A percentile compares a stretch with the other conserved stretches of the same genome.
Conservation (phyloP, 2,797 vertebrate genomes). For the Percopsis omiscomaycus region DNA sequence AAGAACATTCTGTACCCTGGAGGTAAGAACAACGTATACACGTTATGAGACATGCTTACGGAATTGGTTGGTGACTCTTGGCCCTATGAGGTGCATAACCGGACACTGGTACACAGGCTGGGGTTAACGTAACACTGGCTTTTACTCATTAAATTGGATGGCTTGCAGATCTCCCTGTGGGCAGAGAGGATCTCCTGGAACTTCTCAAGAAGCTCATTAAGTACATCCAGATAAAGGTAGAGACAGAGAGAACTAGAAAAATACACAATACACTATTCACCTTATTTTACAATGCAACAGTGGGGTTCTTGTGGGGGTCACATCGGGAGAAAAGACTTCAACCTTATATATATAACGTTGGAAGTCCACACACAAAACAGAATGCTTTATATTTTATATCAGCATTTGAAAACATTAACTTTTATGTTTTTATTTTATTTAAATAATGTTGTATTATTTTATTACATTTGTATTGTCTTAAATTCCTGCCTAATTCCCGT, state of each 20-base stretch:
- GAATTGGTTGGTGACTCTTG: too few species aligned
- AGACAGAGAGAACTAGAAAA: neutral
- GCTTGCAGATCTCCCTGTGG: slow-evolving; percentile 85
- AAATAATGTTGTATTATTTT: neutral
- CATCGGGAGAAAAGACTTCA: too few species aligned
- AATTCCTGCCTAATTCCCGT: slow-evolving; percentile 37
- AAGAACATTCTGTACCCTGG: slow-evolving; percentile 92
- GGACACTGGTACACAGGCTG: too few species aligned
- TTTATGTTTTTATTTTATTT: neutral
- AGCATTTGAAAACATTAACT: neutral
- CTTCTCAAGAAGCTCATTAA: slow-evolving; percentile 90
- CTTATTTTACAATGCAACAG: too few species aligned
- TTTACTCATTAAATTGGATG: slow-evolving; percentile 5
- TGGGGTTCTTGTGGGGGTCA: too few species aligned
- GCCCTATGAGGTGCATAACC: too few species aligned
- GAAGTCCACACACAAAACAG: too few species aligned
- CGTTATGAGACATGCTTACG: too few species aligned
- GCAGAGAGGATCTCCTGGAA: slow-evolving; percentile 84
- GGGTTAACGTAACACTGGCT: neutral
- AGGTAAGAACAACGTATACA: slow-evolving; percentile 68
- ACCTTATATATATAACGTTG: too few species aligned
- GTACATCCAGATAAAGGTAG: slow-evolving; percentile 92
- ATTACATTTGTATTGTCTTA: neutral
- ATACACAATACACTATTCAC: neutral
- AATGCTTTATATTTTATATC: too few species aligned